phyloP scores from a whole-genome alignment of 2,113 vertebrate species.

The Nannospalax galili region DNA sequence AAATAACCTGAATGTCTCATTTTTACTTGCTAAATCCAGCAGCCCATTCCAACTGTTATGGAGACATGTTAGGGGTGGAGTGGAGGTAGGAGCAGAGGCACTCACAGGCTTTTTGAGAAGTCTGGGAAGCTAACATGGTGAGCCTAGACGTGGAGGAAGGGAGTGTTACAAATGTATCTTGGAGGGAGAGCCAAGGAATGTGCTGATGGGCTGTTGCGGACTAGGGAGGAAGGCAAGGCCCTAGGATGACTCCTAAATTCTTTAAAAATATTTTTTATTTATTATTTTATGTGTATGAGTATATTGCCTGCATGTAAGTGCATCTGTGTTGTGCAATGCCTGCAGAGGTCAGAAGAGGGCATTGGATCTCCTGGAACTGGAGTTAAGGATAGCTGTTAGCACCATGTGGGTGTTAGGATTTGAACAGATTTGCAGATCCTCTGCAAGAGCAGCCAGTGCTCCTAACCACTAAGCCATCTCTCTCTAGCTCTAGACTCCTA shows the following conservation, averaged over 20 bases:
- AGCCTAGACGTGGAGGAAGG: not conserved
- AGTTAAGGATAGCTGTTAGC: too few relatives aligned
- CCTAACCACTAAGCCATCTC: too few relatives aligned
- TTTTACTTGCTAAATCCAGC: slow-evolving; percentile 39
- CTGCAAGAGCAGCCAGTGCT: too few relatives aligned
- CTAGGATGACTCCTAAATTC: too few relatives aligned
- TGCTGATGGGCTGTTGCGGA: not conserved
- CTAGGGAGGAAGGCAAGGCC: not conserved
- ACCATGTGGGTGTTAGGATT: too few relatives aligned
- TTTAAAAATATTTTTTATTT: too few relatives aligned
- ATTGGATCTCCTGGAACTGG: too few relatives aligned
- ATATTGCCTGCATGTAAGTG: too few relatives aligned
- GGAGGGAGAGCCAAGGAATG: not conserved
- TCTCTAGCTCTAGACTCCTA: not conserved
- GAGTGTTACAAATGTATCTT: not conserved
- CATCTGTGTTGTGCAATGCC: too few relatives aligned
- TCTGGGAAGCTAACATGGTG: not conserved
- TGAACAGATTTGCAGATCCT: too few relatives aligned
- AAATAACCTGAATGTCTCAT: not conserved
- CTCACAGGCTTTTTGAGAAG: not conserved
- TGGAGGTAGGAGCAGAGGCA: not conserved
- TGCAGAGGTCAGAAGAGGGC: too few relatives aligned
- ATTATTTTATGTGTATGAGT: too few relatives aligned
- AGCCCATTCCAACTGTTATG: not conserved
- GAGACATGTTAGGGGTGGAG: not conserved